Percentiles rank a stretch among this genome's conserved stretches.
phyloP scores from a whole-genome alignment of 1,140 invertebrate species.

The Asbolus verrucosus region DNA sequence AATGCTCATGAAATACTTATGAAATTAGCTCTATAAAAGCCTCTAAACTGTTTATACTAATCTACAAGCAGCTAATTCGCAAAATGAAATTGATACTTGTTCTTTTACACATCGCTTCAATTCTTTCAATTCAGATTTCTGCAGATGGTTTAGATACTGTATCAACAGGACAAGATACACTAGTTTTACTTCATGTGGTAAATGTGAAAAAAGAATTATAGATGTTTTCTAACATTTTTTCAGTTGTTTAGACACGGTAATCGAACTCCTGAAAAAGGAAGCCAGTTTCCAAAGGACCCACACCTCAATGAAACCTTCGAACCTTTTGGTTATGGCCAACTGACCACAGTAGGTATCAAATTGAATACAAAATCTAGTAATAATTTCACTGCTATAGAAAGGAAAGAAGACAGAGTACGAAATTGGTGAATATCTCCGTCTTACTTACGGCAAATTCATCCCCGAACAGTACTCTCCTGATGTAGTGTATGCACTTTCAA shows the following conservation, averaged over 20 bases:
- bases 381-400: constrained; percentile 64
- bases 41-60: too few species aligned
- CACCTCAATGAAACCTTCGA: constrained; percentile 17
- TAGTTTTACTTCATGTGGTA: constrained; percentile 20
- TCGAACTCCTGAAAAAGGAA: constrained; percentile 14
- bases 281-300: constrained; percentile 3
- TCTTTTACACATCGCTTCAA: too few species aligned
- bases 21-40: too few species aligned
- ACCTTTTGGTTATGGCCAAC: constrained; percentile 5
- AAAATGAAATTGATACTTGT: too few species aligned
- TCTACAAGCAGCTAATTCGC: too few species aligned
- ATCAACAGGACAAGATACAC: background rate
- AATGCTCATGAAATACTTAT: too few species aligned
- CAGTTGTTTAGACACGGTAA: constrained; percentile 36
- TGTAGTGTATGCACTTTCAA: constrained; percentile 36
- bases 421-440: constrained; percentile 71
- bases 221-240: background rate
- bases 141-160: background rate
- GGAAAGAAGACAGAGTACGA: constrained; percentile 73
- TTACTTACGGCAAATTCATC: constrained; percentile 71
- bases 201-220: background rate
- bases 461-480: constrained; percentile 70
- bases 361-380: background rate
- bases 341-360: constrained; percentile 2
- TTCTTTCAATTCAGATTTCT: background rate